Evolutionary conservation across 2,888 invertebrate genomes (phyloP).

Genomic region (Ptilodon capucinus): DNA sequence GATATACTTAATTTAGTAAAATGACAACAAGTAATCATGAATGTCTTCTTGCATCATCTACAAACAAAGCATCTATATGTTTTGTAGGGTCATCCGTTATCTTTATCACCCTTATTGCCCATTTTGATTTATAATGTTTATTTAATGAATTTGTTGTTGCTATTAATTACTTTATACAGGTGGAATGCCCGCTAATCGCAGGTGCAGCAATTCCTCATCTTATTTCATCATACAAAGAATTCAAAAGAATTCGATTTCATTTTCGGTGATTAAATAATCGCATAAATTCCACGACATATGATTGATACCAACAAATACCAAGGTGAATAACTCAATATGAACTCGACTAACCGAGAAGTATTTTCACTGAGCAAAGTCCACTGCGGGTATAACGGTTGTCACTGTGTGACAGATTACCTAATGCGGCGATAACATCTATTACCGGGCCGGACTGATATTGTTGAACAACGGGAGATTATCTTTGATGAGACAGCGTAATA

Average conservation of each 20-base stretch:
- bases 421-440: conserved; percentile 33
- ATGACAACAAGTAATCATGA: no score
- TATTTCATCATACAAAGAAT: no score
- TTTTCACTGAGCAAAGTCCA: conserved; percentile 21
- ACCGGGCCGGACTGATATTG: conserved; percentile 14
- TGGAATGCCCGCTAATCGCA: no score
- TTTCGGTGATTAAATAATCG: not conserved
- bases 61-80: no score
- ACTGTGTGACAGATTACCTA: conserved; percentile 30
- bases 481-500: conserved; percentile 10
- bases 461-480: conserved; percentile 11
- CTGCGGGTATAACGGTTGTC: conserved; percentile 13
- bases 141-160: no score
- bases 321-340: not conserved
- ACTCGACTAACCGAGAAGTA: not conserved
- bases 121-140: no score
- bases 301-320: not conserved
- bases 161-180: no score
- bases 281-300: not conserved
- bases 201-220: no score
- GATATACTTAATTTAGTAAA: no score
- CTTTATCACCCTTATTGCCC: no score
- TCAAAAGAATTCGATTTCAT: not conserved
- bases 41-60: no score
- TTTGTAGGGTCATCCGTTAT: no score